These are phyloP conservation scores for Spermophilus dauricus DNA, from an alignment of 2,113 vertebrate species.

Conservation along the genomic window DNA sequence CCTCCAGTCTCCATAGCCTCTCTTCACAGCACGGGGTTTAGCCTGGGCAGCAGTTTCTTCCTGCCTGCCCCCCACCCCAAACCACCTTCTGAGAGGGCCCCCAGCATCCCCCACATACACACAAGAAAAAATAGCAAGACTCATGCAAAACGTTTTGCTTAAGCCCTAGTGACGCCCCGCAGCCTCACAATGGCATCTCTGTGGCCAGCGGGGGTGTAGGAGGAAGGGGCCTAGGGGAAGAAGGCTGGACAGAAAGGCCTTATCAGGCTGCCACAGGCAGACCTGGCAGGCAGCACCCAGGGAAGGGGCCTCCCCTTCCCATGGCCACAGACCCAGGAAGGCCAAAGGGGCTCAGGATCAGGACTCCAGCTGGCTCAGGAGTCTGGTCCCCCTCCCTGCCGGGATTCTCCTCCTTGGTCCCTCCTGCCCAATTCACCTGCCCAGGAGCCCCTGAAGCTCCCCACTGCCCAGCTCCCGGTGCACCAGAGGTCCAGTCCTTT, in stretches of 20 bases:
- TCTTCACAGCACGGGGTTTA: not conserved
- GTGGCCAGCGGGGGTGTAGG: not conserved
- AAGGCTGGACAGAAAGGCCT: conserved; percentile 1
- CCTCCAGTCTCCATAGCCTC: not conserved
- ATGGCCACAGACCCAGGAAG: not conserved
- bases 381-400: not conserved
- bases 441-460: not conserved
- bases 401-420: not conserved
- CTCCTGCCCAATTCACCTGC: not conserved
- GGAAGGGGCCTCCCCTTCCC: not conserved
- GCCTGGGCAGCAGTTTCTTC: not conserved
- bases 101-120: not conserved
- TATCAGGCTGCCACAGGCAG: conserved; percentile 49
- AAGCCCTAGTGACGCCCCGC: not conserved
- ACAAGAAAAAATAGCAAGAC: not conserved
- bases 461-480: not conserved
- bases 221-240: not conserved
- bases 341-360: not conserved
- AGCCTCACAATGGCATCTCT: conserved; percentile 30
- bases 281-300: not conserved
- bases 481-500: not conserved
- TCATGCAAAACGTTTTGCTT: conserved; percentile 73
- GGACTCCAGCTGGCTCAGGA: not conserved
- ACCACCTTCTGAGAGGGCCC: not conserved
- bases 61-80: too few species aligned